Evolutionary conservation across 2,888 invertebrate genomes (phyloP), one percentile per base, ranked within the genome.

Genomic region (Thera obeliscata): DNA sequence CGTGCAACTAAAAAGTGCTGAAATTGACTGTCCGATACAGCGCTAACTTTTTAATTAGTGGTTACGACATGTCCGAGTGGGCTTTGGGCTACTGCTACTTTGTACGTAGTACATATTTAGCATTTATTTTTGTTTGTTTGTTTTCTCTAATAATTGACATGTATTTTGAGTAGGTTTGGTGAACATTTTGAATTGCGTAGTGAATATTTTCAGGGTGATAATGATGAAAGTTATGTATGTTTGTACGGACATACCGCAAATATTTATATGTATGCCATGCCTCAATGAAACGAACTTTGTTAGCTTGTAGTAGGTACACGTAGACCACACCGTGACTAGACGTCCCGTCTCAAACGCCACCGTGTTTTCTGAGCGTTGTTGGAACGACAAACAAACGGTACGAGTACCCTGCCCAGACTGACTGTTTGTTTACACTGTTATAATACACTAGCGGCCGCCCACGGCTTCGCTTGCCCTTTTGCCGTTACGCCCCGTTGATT

Each of bases 11-110:
- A 77, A 77, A 76, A 75, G 74, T 73, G 69, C 72, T 72, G 66
- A 74, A 79, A 79, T 78, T 70, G 74, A 67, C 70, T 72, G 75
- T 74, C 74, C 70, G 63, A 61, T 61, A 65, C 75, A 72, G 72
- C 67, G 69, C 69, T 74, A 74, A 75, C 72, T 74, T 75, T 74
- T 74, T 73, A 75, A 75, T 75, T 73, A 70, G 74, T 68, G 74
- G 67, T 52, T 63, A 35, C 58, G 65, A 57, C 61, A 64, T 62
- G 62, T 67, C 61, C 33, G 66, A 63, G 66, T 60, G 56, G 50
- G 62, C 49, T 58, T 56, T 33, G 43, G 22, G 46, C 41, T 52
- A 48, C 48, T 56, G 49, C 36, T 63, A 63, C 62, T 60, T 63
- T 63, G 63, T 59, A 59, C 58, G n/a, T 11, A 49, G 48, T 38